phyloP scores from a whole-genome alignment of 2,113 vertebrate genomes.

The Microcebus lehilahytsara region DNA sequence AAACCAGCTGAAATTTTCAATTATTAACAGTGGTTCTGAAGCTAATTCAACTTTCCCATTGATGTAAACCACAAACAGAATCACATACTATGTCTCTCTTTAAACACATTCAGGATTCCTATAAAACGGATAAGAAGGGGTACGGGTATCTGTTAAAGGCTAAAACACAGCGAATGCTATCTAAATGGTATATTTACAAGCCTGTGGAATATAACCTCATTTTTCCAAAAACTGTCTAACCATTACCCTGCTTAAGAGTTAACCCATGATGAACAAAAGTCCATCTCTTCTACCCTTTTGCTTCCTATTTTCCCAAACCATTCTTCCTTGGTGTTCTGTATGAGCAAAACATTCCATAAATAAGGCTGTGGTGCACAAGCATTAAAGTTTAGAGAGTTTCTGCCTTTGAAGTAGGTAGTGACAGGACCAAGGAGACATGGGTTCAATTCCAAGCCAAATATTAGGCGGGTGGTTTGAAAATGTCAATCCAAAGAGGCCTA shows the following conservation, averaged over 20 bases:
- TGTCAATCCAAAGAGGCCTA: constrained; percentile 72
- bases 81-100: neutral
- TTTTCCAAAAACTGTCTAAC: neutral
- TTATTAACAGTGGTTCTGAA: neutral
- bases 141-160: neutral
- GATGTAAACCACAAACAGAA: neutral
- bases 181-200: constrained; percentile 32
- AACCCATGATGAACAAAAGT: constrained; percentile 53
- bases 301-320: neutral
- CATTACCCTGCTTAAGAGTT: constrained; percentile 60
- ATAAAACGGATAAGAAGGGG: neutral
- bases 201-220: neutral
- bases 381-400: constrained; percentile 77
- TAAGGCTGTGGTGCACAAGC: constrained; percentile 19
- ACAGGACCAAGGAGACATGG: constrained; percentile 43
- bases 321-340: neutral
- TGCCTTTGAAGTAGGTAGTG: constrained; percentile 51
- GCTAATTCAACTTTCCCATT: constrained; percentile 48
- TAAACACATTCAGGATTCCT: neutral
- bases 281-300: neutral
- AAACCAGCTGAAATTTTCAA: constrained; percentile 23
- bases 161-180: neutral
- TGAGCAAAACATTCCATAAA: constrained; percentile 42
- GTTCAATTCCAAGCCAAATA: constrained; percentile 53
- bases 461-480: constrained; percentile 59